Evolutionary conservation across 2,888 invertebrate genomes (phyloP), one percentile per base, ranked within the genome.

Genomic region (Hydraecia micacea): DNA sequence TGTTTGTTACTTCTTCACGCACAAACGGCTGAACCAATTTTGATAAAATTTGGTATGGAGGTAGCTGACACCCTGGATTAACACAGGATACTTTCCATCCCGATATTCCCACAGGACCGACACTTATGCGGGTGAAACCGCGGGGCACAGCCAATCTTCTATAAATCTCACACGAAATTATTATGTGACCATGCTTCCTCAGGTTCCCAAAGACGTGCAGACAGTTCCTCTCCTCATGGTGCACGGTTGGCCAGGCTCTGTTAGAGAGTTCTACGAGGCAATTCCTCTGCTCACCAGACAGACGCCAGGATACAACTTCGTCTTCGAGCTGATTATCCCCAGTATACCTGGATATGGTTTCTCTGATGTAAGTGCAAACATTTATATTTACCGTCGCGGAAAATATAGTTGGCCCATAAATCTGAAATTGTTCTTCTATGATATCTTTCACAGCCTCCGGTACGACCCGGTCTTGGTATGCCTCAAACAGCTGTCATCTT

Each of bases 231-330:
- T 98, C 0, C 93, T 98, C 6, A 88, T 99, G 70, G 94, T 98
- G 28, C 99, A 99, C 92, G 99, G 99, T 62, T 99, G 99, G 99
- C 99, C 99, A 0, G 98, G 99, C 0, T 98, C 98, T 0, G 97
- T 99, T 4, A 96, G 98, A n/a, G 99, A 99, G 95, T 99, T 99
- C 94, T 98, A 98, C 90, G 98, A 98, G 76, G 94, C 98, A 0
- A 98, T 98, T 73, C 98, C 98, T 0, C 91, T 97, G 68, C 95
- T 98, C n/a, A 95, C 97, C 0, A 97, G 96, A 7, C 97, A 97
- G 0, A 94, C 83, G 0, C 88, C 92, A 25, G 94, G 94, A 0
- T 92, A 93, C 46, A 92, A 96, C 89, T 96, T 96, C 70, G 95
- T 97, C 0, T 98, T 98, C 86, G 98, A 98, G 91, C 94, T 98